Percentiles rank a stretch among this genome's conserved stretches.
Evolutionary conservation across 2,113 vertebrate species (phyloP).

Genomic region (Eolophus roseicapilla): DNA sequence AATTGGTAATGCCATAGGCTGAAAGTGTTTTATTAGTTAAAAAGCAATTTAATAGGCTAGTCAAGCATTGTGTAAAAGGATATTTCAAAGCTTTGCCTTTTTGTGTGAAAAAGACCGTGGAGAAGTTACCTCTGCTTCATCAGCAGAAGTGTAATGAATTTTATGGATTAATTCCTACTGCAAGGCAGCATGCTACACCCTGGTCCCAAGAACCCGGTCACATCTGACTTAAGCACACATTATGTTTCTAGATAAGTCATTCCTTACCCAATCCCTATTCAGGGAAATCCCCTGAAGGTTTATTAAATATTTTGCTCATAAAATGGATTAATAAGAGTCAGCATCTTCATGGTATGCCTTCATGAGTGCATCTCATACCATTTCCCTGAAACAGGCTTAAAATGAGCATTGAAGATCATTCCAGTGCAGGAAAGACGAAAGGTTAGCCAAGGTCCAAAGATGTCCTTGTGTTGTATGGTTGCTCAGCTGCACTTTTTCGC

Average conservation of each 20-base stretch:
- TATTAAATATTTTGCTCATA: background rate
- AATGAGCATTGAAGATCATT: background rate
- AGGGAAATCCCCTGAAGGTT: background rate
- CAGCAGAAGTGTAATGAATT: slow-evolving; percentile 10
- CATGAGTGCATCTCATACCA: background rate
- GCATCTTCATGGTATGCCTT: background rate
- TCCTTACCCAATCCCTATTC: background rate
- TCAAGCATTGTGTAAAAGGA: background rate
- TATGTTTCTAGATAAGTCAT: background rate
- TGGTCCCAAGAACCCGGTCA: background rate
- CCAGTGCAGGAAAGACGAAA: background rate
- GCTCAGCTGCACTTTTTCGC: background rate
- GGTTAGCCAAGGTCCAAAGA: background rate
- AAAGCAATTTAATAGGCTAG: background rate
- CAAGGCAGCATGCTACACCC: background rate
- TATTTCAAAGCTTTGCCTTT: background rate
- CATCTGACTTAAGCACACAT: background rate
- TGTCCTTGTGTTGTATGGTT: background rate
- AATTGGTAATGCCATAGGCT: background rate
- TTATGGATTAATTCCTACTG: background rate
- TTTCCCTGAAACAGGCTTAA: background rate
- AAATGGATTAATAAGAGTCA: background rate
- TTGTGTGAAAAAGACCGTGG: background rate
- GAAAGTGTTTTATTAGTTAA: background rate
- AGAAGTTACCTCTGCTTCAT: background rate